Conservation (phyloP, 2,797 vertebrate species). For the Trematomus bernacchii region DNA sequence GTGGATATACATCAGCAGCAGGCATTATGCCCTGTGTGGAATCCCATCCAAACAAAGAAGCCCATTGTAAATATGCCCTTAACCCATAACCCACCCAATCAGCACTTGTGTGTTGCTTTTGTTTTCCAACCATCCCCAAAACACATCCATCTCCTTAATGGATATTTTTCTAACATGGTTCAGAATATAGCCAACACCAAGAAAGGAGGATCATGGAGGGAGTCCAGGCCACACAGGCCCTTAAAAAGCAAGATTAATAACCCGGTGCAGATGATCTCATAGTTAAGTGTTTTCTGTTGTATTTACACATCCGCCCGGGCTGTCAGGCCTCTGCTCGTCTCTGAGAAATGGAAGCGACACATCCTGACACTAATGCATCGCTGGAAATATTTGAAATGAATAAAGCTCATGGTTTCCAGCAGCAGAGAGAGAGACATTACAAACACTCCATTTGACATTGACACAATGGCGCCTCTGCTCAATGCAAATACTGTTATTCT, state of each 20-base stretch:
- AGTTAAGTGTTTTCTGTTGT: slow-evolving; percentile 89
- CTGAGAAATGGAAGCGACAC: slow-evolving; percentile 79
- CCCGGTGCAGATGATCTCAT: slow-evolving; percentile 85
- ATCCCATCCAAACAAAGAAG: slow-evolving; percentile 70
- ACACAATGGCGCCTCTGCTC: slow-evolving; percentile 79
- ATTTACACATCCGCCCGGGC: slow-evolving; percentile 81
- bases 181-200: slow-evolving; percentile 67
- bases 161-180: slow-evolving; percentile 72
- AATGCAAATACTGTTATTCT: slow-evolving; percentile 82
- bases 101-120: slow-evolving; percentile 77
- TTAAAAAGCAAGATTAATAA: slow-evolving; percentile 88
- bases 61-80: slow-evolving; percentile 77
- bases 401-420: slow-evolving; percentile 69
- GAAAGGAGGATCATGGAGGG: slow-evolving; percentile 57
- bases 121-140: slow-evolving; percentile 77
- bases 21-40: slow-evolving; percentile 58
- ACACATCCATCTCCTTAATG: slow-evolving; percentile 84
- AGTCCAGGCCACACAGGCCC: slow-evolving; percentile 72
- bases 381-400: slow-evolving; percentile 84
- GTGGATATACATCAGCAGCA: slow-evolving; percentile 53
- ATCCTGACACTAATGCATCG: slow-evolving; percentile 83
- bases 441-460: slow-evolving; percentile 81
- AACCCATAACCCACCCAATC: slow-evolving; percentile 79
- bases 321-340: slow-evolving; percentile 68
- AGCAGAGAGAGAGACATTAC: slow-evolving; percentile 64